Evolutionary conservation across 2,797 vertebrate species (phyloP).

Genomic region (Echiichthys vipera): DNA sequence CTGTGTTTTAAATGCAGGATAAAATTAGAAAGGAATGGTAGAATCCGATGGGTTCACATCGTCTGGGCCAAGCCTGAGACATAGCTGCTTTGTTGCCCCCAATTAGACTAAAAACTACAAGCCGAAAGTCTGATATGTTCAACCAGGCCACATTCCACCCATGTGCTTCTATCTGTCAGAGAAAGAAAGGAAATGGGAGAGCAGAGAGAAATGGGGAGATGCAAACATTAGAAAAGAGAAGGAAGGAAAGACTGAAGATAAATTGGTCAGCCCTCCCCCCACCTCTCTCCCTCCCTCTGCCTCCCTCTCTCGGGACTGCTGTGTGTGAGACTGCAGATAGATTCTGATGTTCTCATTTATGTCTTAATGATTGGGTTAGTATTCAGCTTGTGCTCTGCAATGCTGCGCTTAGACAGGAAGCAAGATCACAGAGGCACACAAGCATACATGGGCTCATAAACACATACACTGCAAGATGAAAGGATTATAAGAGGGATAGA

Average conservation of each 20-base stretch:
- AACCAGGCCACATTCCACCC: constrained; percentile 70
- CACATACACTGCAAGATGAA: constrained; percentile 47
- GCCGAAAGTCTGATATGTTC: constrained; percentile 67
- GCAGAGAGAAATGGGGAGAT: constrained; percentile 57
- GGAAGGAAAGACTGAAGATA: constrained; percentile 71
- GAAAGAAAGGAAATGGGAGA: constrained; percentile 57
- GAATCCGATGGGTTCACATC: constrained; percentile 69
- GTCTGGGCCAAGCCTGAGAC: constrained; percentile 68
- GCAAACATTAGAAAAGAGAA: constrained; percentile 70
- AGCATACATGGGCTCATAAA: constrained; percentile 42
- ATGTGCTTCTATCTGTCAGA: constrained; percentile 62
- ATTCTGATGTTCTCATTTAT: constrained; percentile 83
- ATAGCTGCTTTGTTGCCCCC: constrained; percentile 62
- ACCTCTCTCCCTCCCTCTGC: constrained; percentile 20
- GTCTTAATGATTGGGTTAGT: constrained; percentile 91
- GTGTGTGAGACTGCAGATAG: constrained; percentile 78
- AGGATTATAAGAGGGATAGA: constrained; percentile 42
- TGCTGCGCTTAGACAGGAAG: constrained; percentile 70
- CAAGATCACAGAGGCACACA: constrained; percentile 66
- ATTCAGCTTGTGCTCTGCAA: constrained; percentile 84
- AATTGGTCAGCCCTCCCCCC: constrained; percentile 69
- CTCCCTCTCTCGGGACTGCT: constrained; percentile 70
- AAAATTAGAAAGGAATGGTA: constrained; percentile 69
- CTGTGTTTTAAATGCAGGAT: constrained; percentile 58
- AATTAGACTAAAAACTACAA: constrained; percentile 73